Conservation (phyloP, 2,113 vertebrate genomes). For the Smithornis capensis region DNA sequence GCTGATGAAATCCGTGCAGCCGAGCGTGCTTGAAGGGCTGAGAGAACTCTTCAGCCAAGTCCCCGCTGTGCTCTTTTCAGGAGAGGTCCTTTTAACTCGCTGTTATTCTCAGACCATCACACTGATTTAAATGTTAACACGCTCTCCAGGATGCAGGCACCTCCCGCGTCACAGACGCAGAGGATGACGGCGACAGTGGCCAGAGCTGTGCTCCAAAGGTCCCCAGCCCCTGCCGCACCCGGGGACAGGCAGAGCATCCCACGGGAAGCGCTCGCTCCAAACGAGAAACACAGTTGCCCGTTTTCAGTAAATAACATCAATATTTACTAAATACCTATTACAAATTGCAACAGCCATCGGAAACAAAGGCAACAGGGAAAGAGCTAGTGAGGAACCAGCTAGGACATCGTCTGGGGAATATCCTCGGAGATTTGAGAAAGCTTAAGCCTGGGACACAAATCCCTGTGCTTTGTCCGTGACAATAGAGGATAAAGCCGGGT, state of each 20-base stretch:
- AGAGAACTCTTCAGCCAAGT: constrained; percentile 51
- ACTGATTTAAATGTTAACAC: constrained; percentile 12
- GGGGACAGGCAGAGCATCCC: neutral
- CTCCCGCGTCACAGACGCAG: neutral
- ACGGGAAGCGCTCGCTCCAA: accelerated
- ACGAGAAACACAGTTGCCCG: accelerated
- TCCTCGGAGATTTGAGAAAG: neutral
- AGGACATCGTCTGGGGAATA: neutral
- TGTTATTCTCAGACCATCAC: neutral
- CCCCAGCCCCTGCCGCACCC: neutral
- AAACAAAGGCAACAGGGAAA: neutral
- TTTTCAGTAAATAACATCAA: accelerated
- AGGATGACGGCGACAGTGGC: neutral
- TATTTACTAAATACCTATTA: neutral
- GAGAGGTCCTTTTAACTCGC: constrained; percentile 34
- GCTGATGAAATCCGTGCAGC: constrained; percentile 26
- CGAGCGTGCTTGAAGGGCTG: neutral
- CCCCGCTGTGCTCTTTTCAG: constrained; percentile 51
- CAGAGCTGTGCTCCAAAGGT: neutral
- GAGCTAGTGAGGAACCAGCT: neutral
- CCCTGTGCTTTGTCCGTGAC: constrained; percentile 5
- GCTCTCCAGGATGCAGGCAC: neutral
- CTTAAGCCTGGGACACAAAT: constrained; percentile 32
- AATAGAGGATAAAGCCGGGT: neutral
- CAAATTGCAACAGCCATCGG: accelerated